Conservation (phyloP, 2,888 invertebrate species). For the Spicauda simplicius region DNA sequence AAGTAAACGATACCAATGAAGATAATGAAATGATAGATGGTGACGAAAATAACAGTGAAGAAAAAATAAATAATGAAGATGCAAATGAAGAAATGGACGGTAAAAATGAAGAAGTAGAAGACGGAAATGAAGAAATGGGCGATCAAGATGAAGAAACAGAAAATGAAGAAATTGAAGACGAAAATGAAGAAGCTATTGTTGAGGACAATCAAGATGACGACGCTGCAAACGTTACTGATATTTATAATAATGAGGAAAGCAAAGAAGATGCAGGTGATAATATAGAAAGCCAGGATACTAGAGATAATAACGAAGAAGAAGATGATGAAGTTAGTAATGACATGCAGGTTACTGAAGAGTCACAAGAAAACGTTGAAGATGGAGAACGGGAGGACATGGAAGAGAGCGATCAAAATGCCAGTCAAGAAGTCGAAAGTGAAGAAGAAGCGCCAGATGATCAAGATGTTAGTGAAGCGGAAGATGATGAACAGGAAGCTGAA, state of each 20-base stretch:
- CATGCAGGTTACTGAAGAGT: not conserved
- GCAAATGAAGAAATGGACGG: not conserved
- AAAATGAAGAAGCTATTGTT: not conserved
- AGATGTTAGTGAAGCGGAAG: too few relatives aligned
- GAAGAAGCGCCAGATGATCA: too few relatives aligned
- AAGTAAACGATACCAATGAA: not conserved
- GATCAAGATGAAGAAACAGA: not conserved
- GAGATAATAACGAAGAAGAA: not conserved
- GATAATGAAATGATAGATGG: not conserved
- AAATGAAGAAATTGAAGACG: slow-evolving; percentile 2
- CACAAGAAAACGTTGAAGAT: not conserved
- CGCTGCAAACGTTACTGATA: not conserved
- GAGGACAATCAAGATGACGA: not conserved
- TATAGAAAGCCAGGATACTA: too few relatives aligned
- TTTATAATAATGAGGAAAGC: not conserved
- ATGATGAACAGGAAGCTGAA: not conserved
- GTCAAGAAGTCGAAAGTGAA: not conserved
- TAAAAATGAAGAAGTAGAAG: not conserved
- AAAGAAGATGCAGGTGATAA: not conserved
- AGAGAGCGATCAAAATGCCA: not conserved
- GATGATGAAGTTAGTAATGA: not conserved
- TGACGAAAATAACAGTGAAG: not conserved
- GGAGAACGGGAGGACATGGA: not conserved
- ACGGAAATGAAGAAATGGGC: not conserved
- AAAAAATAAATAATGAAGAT: not conserved